phyloP scores from a whole-genome alignment of 2,888 invertebrate species.

The Endotricha flammealis region DNA sequence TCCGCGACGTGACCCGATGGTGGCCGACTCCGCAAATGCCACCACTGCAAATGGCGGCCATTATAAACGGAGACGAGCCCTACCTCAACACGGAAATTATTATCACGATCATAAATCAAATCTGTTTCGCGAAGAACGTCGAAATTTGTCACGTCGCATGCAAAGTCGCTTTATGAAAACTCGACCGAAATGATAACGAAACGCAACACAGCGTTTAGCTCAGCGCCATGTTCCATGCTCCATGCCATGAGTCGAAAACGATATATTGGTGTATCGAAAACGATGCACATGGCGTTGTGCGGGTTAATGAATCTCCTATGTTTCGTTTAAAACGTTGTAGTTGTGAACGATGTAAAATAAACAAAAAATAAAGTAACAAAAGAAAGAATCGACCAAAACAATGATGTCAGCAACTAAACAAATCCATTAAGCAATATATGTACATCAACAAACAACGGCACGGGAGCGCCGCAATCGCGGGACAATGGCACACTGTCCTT shows the following conservation, averaged over 20 bases:
- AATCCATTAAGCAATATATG: conserved; percentile 11
- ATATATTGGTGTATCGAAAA: too few species aligned
- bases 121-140: conserved; percentile 39
- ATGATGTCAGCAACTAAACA: conserved; percentile 8
- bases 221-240: too few species aligned
- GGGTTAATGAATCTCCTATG: too few species aligned
- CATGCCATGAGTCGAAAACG: too few species aligned
- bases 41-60: conserved; percentile 39
- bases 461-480: conserved; percentile 36
- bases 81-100: conserved; percentile 67
- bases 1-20: conserved; percentile 32
- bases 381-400: neutral
- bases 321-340: too few species aligned
- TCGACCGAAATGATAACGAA: conserved; percentile 1
- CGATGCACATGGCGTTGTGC: too few species aligned
- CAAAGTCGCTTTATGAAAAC: conserved; percentile 11
- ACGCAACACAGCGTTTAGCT: neutral
- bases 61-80: conserved; percentile 48
- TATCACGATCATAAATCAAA: conserved; percentile 58
- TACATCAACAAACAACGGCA: conserved; percentile 18
- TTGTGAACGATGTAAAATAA: too few species aligned
- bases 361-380: neutral
- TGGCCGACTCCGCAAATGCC: conserved; percentile 38
- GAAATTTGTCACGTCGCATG: conserved; percentile 36
- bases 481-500: conserved; percentile 64